These are phyloP conservation scores for Schizopygopsis pylzovi DNA, from an alignment of 2,797 vertebrate species.

Conservation along the genomic window DNA sequence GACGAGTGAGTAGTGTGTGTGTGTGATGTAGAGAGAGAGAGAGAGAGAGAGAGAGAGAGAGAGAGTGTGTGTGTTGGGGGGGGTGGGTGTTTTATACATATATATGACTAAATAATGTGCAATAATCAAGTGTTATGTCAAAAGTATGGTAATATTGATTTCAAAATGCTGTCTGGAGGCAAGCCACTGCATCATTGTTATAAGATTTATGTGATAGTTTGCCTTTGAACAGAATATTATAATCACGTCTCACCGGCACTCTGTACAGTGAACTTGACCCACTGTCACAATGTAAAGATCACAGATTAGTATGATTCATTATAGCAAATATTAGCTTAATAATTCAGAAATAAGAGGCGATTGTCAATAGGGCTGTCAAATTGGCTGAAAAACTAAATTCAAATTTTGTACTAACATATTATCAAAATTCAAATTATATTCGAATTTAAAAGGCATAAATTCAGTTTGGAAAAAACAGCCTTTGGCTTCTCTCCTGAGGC, in stretches of 20 bases:
- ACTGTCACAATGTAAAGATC: constrained; percentile 21
- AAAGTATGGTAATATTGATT: constrained; percentile 17
- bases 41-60: no score
- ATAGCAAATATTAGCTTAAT: constrained; percentile 37
- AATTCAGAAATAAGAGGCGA: constrained; percentile 31
- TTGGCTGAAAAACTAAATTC: no score
- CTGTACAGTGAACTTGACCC: constrained; percentile 12
- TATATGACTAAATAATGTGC: background rate
- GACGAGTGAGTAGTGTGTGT: no score
- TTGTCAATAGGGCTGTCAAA: no score
- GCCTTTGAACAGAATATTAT: background rate
- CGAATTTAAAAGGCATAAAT: no score
- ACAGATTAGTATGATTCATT: constrained; percentile 39
- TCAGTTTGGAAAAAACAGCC: no score
- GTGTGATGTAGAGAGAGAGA: no score
- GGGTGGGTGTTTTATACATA: background rate
- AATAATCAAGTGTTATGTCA: background rate
- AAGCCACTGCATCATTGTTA: background rate
- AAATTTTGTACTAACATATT: no score
- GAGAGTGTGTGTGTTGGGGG: rapidly evolving
- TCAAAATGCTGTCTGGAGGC: background rate
- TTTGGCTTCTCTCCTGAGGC: no score
- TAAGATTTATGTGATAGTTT: constrained; percentile 13
- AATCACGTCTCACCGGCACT: background rate
- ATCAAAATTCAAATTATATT: no score